Percentiles rank a stretch among this genome's conserved stretches.
Conservation (phyloP, 2,113 vertebrate genomes). For the Chaetops frenatus region DNA sequence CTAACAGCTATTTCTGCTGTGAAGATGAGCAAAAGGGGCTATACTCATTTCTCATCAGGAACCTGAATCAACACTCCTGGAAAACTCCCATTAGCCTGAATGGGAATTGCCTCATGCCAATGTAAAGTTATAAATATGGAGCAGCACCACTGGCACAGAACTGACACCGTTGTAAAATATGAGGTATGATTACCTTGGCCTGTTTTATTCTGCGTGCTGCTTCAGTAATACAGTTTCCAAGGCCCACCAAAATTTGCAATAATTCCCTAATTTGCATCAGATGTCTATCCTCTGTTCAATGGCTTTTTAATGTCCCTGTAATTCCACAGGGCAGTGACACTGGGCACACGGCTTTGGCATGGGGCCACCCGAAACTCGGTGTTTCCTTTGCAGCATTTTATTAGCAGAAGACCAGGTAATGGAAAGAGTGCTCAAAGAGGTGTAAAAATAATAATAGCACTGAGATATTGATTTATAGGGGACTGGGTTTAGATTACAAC, state of each 20-base stretch:
- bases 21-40: background rate
- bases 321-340: background rate
- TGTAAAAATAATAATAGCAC: conserved; percentile 22
- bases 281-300: background rate
- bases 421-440: background rate
- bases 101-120: background rate
- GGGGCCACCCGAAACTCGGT: background rate
- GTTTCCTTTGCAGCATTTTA: background rate
- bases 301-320: background rate
- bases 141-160: conserved; percentile 2
- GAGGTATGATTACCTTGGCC: background rate
- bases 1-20: background rate
- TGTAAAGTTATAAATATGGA: conserved; percentile 50
- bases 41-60: conserved; percentile 30
- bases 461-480: conserved; percentile 17
- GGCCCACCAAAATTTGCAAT: background rate
- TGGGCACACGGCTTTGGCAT: background rate
- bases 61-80: conserved; percentile 14
- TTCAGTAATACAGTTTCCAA: background rate
- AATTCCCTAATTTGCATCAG: conserved; percentile 3
- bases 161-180: background rate
- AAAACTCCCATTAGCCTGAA: conserved; percentile 30
- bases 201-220: background rate
- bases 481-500: background rate
- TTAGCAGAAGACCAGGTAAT: background rate